Percentiles rank a stretch among this genome's conserved stretches.
These are phyloP conservation scores for Tyrannus savana DNA, from an alignment of 2,113 vertebrate species.

Conservation along the genomic window DNA sequence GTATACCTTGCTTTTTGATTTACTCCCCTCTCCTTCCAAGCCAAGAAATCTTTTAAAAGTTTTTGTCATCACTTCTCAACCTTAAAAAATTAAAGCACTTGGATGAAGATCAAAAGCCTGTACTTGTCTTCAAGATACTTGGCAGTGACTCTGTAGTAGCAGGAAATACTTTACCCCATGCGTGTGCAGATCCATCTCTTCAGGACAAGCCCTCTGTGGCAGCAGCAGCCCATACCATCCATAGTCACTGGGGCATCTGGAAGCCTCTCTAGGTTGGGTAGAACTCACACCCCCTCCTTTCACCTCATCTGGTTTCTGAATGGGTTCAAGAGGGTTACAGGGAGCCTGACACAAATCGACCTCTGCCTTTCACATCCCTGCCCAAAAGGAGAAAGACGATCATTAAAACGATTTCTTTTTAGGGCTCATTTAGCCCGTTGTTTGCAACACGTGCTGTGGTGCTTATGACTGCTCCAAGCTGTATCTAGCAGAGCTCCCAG, in stretches of 20 bases:
- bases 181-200: neutral
- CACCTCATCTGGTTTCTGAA: neutral
- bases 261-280: neutral
- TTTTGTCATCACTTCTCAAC: conserved; percentile 11
- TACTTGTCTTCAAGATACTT: neutral
- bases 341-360: neutral
- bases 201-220: neutral
- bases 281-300: neutral
- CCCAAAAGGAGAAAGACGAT: neutral
- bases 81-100: conserved; percentile 10
- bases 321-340: neutral
- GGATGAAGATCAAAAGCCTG: conserved; percentile 4
- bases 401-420: conserved; percentile 2
- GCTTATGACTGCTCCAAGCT: neutral
- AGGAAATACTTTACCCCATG: neutral
- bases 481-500: neutral
- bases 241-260: neutral
- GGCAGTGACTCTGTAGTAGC: neutral
- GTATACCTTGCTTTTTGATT: neutral
- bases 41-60: neutral
- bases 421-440: conserved; percentile 24
- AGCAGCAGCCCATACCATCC: neutral
- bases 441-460: neutral
- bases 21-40: conserved; percentile 10
- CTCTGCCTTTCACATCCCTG: neutral